Conservation (phyloP, 2,888 invertebrate genomes). For the Polydrusus pterygomalis region DNA sequence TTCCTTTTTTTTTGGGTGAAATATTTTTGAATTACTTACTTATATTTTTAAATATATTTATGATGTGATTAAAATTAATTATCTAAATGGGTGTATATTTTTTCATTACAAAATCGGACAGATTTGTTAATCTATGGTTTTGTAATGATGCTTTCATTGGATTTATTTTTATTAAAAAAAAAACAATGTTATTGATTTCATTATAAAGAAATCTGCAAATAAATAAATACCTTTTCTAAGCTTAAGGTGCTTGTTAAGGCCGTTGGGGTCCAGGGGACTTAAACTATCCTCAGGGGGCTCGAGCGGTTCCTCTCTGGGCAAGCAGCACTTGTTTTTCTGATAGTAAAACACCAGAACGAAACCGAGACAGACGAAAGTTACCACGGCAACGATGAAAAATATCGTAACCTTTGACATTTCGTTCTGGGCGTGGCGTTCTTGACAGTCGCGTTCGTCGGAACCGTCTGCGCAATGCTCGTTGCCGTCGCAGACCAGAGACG, state of each 20-base stretch:
- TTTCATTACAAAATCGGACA: too few species aligned
- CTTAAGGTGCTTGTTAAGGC: conserved; percentile 67
- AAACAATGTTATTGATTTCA: too few species aligned
- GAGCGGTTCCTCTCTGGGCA: conserved; percentile 68
- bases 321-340: conserved; percentile 59
- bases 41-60: too few species aligned
- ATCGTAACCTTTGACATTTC: conserved; percentile 73
- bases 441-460: conserved; percentile 82
- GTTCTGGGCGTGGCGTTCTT: conserved; percentile 74
- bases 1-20: too few species aligned
- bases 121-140: too few species aligned
- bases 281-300: conserved; percentile 81
- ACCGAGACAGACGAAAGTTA: conserved; percentile 72
- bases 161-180: too few species aligned
- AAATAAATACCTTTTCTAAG: conserved; percentile 65
- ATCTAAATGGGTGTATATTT: too few species aligned
- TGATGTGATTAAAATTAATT: too few species aligned
- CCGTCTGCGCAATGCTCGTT: conserved; percentile 83
- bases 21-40: too few species aligned
- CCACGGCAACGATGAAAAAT: conserved; percentile 75
- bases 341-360: conserved; percentile 62
- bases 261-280: conserved; percentile 73
- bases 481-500: conserved; percentile 83
- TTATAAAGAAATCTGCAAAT: too few species aligned
- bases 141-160: too few species aligned